Base-by-base conservation (phyloP, 2,888 invertebrate species). In the Platycheirus rosarum region DNA sequence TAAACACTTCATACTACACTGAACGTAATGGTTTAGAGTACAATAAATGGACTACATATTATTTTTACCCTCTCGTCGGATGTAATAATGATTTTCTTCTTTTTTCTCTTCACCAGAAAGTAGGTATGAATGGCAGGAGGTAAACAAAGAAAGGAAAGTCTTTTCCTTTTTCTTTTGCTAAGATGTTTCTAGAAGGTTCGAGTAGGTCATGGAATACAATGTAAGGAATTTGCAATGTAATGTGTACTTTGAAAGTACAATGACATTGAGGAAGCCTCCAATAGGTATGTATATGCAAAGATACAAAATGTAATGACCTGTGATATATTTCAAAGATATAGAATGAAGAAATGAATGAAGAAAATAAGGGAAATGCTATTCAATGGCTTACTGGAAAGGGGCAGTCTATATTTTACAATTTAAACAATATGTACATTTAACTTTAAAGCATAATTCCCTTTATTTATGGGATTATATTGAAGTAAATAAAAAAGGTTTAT, bases 151-250 rank as follows among this genome's bases (percentile, higher is more conserved):
- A 3, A 23, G 20, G 7, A 3, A 23, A 1, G 1, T 44, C 8
- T 16, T 29, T 1, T 14, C 2, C 14, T 1, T 16, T 48, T 37
- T 49, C 11, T 35, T 29, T 51, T 16, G 3, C 1, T 23, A 35
- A n/a, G 44, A 51, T 29, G 6, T 18, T 65, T 63, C 46, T 51
- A 23, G 49, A 73, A 55, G 49, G 40, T 42, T 70, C 48, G 13
- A 37, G 48, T 69, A 48, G 48, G 40, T 51, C 49, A 60, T 29
- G 60, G 29, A 62, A 35, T 14, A 11, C 8, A 57, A 57, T 14
- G 23, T 35, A 18, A 35, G n/a, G 3, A 20, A 53, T 13, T 1
- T 9, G n/a, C n/a, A 13, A 51, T 11, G 0, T 1, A 48, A 13
- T 23, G 2, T 14, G 18, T 11, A 0, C 6, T 23, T 23, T 2